A percentile compares a stretch with the other conserved stretches of the same genome.
These are phyloP conservation scores for Chiroxiphia lanceolata DNA, from an alignment of 2,797 vertebrate species.

Conservation along the genomic window DNA sequence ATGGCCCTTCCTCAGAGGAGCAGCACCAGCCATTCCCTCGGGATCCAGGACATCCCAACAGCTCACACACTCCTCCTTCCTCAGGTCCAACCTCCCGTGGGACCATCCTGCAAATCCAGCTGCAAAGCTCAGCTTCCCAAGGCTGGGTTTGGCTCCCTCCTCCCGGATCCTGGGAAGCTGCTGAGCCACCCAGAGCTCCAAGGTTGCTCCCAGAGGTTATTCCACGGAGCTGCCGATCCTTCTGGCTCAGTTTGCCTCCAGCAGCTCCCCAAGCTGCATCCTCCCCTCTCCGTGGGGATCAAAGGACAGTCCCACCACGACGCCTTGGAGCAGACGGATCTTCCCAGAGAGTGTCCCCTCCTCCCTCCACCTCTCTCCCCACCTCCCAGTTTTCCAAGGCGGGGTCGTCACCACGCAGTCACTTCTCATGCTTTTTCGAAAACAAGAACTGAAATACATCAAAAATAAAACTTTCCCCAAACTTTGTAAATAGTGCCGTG, in stretches of 20 bases:
- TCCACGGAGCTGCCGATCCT: fast-evolving
- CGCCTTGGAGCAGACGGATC: not conserved
- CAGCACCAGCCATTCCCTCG: not conserved
- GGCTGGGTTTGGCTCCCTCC: not conserved
- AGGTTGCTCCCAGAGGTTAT: not conserved
- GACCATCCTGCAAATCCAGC: not conserved
- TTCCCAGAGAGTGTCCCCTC: not conserved
- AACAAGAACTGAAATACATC: not conserved
- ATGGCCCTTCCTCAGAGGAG: not conserved
- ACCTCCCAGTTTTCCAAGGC: constrained; percentile 13
- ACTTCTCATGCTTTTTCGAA: constrained; percentile 25
- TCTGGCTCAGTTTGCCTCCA: not conserved
- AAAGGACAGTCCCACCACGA: not conserved
- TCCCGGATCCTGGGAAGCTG: not conserved
- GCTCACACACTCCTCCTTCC: not conserved
- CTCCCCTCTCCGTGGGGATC: not conserved
- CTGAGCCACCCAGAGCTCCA: not conserved
- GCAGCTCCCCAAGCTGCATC: not conserved
- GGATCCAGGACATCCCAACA: not conserved
- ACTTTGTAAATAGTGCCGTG: constrained; percentile 58
- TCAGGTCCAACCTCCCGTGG: fast-evolving
- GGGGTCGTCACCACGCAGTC: not conserved
- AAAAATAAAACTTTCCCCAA: constrained; percentile 38
- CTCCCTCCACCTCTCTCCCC: not conserved
- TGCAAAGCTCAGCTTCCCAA: not conserved